Percentiles rank a stretch among this genome's conserved stretches.
Evolutionary conservation across 1,140 invertebrate species (phyloP).

Genomic region (Drosophila obscura): DNA sequence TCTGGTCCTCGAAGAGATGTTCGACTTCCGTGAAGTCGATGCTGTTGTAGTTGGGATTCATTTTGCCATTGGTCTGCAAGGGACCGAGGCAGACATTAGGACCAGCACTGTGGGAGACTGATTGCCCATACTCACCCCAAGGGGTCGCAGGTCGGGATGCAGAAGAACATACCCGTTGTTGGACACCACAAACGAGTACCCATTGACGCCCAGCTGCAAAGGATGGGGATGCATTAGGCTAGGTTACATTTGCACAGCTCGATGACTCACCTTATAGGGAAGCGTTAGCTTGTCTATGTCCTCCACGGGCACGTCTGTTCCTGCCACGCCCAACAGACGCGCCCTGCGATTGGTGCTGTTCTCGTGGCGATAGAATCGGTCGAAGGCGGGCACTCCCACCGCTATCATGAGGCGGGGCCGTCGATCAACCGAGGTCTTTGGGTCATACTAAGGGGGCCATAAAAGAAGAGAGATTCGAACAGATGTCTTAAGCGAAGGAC

Average conservation of each 20-base stretch:
- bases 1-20: conserved; percentile 88
- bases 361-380: conserved; percentile 87
- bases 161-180: conserved; percentile 97
- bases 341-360: conserved; percentile 87
- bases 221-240: neutral
- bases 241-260: accelerated
- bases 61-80: conserved; percentile 85
- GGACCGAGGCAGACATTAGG: neutral
- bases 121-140: conserved; percentile 85
- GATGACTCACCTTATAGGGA: conserved; percentile 87
- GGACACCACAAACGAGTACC: conserved; percentile 96
- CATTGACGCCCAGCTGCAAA: conserved; percentile 94
- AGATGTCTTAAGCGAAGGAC: neutral
- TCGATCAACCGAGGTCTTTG: conserved; percentile 84
- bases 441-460: conserved; percentile 65
- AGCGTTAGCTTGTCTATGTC: conserved; percentile 94
- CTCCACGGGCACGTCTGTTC: conserved; percentile 96
- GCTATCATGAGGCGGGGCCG: conserved; percentile 90
- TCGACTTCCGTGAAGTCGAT: conserved; percentile 98
- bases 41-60: conserved; percentile 98
- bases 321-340: conserved; percentile 94
- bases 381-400: conserved; percentile 93
- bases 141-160: conserved; percentile 90
- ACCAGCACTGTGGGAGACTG: neutral
- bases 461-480: neutral